A percentile compares a stretch with the other conserved stretches of the same genome.
phyloP scores from a whole-genome alignment of 2,888 invertebrate genomes.

The Eilema caniola region DNA sequence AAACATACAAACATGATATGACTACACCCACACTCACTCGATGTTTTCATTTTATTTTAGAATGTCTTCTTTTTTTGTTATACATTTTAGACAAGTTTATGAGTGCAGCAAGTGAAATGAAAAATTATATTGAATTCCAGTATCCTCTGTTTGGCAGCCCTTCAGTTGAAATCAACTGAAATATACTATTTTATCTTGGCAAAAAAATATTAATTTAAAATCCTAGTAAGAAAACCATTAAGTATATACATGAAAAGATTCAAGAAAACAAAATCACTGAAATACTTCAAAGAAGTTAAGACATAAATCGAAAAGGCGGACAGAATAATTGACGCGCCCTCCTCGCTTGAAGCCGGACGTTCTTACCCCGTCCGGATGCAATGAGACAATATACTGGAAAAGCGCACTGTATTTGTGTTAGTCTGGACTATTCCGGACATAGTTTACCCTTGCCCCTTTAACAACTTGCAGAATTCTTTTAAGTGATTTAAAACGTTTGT shows the following conservation, averaged over 20 bases:
- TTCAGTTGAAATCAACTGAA: no score
- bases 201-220: neutral
- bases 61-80: no score
- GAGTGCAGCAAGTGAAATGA: no score
- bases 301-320: conserved; percentile 42
- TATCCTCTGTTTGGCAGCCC: no score
- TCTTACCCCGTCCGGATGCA: conserved; percentile 47
- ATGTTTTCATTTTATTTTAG: no score
- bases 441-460: conserved; percentile 42
- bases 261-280: conserved; percentile 12
- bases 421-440: conserved; percentile 39
- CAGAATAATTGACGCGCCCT: conserved; percentile 46
- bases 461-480: conserved; percentile 42
- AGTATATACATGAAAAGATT: neutral
- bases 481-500: conserved; percentile 51
- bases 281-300: conserved; percentile 36
- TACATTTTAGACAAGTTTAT: no score
- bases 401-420: conserved; percentile 50
- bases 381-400: conserved; percentile 51
- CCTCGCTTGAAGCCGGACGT: conserved; percentile 36
- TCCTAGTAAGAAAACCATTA: neutral
- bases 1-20: no score
- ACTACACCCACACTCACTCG: no score
- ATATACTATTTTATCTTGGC: no score
- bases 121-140: no score